Conservation (phyloP, 2,113 vertebrate genomes). For the Scytalopus superciliaris region DNA sequence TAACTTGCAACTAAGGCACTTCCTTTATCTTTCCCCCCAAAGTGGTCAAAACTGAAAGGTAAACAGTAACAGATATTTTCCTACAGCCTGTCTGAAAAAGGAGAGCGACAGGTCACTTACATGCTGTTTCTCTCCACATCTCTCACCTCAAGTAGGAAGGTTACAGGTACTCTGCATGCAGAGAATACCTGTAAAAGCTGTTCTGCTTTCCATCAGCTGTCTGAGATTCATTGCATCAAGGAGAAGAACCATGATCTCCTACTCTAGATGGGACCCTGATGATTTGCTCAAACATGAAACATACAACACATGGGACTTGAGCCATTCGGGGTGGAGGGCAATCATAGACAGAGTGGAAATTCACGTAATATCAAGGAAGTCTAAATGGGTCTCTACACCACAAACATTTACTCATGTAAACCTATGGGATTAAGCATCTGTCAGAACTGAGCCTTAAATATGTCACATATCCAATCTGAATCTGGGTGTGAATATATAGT, state of each 20-base stretch:
- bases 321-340: fast-evolving
- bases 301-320: not conserved
- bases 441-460: not conserved
- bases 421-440: not conserved
- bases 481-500: not conserved
- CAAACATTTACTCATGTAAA: not conserved
- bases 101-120: not conserved
- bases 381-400: not conserved
- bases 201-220: not conserved
- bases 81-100: not conserved
- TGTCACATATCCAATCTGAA: not conserved
- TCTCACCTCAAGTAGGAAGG: not conserved
- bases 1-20: not conserved
- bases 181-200: not conserved
- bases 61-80: not conserved
- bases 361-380: not conserved
- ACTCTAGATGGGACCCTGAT: not conserved
- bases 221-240: not conserved
- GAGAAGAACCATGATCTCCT: not conserved
- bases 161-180: not conserved
- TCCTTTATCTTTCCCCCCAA: not conserved
- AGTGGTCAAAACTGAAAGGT: not conserved
- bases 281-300: not conserved
- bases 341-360: not conserved
- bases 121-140: not conserved